A percentile compares a stretch with the other conserved stretches of the same genome.
Conservation (phyloP, 2,888 invertebrate genomes). For the Lepas anatifera region DNA sequence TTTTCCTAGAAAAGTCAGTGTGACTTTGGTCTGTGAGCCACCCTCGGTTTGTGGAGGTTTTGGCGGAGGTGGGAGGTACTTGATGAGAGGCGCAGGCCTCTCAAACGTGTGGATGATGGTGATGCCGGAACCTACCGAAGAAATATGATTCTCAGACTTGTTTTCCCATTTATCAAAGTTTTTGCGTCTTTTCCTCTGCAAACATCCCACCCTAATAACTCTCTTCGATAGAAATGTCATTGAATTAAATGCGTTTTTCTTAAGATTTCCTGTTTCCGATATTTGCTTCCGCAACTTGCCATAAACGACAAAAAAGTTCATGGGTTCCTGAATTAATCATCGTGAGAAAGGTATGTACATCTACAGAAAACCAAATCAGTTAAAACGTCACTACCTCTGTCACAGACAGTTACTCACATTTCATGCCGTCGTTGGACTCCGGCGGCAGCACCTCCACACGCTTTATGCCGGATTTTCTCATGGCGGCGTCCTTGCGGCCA, state of each 20-base stretch:
- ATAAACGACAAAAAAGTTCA: too few species aligned
- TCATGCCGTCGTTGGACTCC: neutral
- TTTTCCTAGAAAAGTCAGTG: neutral
- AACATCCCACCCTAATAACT: too few species aligned
- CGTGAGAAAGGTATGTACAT: too few species aligned
- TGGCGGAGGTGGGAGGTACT: neutral
- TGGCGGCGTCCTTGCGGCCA: neutral
- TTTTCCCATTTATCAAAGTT: too few species aligned
- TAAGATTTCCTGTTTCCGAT: too few species aligned
- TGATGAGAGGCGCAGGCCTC: neutral
- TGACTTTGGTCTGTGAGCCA: neutral
- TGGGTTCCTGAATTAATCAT: too few species aligned
- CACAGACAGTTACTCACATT: neutral
- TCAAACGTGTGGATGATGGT: slow-evolving; percentile 7
- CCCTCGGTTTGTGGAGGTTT: neutral
- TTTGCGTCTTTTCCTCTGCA: too few species aligned
- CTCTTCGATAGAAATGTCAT: too few species aligned
- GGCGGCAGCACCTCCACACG: neutral
- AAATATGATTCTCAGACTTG: neutral
- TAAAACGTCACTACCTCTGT: too few species aligned
- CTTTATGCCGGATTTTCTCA: neutral
- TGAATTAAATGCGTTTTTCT: too few species aligned
- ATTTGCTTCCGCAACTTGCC: too few species aligned
- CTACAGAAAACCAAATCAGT: too few species aligned
- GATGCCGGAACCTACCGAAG: neutral